Evolutionary conservation across 2,888 invertebrate genomes (phyloP).

Genomic region (Pyrrhia umbra): DNA sequence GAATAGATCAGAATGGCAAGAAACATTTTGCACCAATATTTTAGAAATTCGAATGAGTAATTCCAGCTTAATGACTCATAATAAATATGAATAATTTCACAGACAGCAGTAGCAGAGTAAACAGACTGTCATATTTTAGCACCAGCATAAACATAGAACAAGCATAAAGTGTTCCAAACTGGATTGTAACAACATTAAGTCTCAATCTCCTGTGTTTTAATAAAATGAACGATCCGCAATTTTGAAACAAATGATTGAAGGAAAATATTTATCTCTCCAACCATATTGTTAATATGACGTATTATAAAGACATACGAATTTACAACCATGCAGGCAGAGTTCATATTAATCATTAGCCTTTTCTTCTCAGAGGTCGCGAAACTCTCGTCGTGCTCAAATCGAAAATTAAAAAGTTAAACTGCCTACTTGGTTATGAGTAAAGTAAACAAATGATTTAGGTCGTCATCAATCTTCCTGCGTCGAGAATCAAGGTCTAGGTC

Average conservation of each 20-base stretch:
- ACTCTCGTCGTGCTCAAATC: too few species aligned
- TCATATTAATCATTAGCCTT: too few species aligned
- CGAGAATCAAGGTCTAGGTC: slow-evolving; percentile 33
- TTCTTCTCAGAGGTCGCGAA: too few species aligned
- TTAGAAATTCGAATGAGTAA: neutral
- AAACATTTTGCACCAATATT: slow-evolving; percentile 3
- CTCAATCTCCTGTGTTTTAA: neutral
- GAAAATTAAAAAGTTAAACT: neutral
- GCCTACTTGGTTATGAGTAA: neutral
- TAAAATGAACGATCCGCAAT: too few species aligned
- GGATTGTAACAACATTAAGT: neutral
- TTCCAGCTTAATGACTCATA: slow-evolving; percentile 11
- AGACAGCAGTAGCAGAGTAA: slow-evolving; percentile 8
- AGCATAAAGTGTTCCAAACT: neutral
- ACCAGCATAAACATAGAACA: neutral
- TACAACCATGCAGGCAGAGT: too few species aligned
- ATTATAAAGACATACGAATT: too few species aligned
- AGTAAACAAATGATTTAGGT: slow-evolving; percentile 3
- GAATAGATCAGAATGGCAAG: slow-evolving; percentile 4
- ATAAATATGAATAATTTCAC: slow-evolving; percentile 1
- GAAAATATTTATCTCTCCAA: too few species aligned
- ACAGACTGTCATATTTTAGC: neutral
- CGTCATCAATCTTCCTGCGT: slow-evolving; percentile 8
- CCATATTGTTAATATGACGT: too few species aligned
- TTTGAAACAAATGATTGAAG: too few species aligned